Conservation (phyloP, 2,888 invertebrate species). For the Amblyjoppa fuscipennis region DNA sequence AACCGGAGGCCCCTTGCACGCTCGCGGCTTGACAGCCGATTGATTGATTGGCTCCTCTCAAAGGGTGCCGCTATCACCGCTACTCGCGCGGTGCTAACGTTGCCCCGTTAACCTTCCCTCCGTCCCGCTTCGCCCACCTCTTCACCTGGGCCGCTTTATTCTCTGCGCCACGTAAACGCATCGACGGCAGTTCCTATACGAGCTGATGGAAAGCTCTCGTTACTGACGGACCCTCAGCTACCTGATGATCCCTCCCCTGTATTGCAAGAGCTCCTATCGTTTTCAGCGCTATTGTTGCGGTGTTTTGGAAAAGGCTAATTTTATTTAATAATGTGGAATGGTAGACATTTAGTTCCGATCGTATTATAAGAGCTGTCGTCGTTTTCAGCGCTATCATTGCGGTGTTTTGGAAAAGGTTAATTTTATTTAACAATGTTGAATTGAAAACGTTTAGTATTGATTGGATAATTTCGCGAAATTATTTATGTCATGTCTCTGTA, state of each 20-base stretch:
- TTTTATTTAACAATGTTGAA: not conserved
- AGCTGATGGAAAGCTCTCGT: slow-evolving; percentile 27
- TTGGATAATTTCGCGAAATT: not conserved
- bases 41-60: slow-evolving; percentile 78
- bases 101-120: slow-evolving; percentile 47
- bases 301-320: not conserved
- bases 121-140: slow-evolving; percentile 30
- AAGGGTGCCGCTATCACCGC: slow-evolving; percentile 78
- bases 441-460: too few species aligned
- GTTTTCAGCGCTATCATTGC: not conserved
- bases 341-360: too few species aligned
- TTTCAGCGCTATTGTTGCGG: not conserved
- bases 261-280: not conserved
- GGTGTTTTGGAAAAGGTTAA: not conserved
- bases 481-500: too few species aligned
- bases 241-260: slow-evolving; percentile 14
- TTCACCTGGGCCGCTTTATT: not conserved
- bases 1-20: slow-evolving; percentile 51
- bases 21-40: slow-evolving; percentile 73
- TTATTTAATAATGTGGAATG: not conserved
- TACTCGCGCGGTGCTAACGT: slow-evolving; percentile 68
- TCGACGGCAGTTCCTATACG: not conserved
- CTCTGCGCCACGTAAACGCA: slow-evolving; percentile 2
- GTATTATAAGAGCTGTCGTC: not conserved
- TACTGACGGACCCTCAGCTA: slow-evolving; percentile 39